These are phyloP conservation scores for Gibbula magus DNA, from an alignment of 2,888 invertebrate genomes.

Conservation along the genomic window DNA sequence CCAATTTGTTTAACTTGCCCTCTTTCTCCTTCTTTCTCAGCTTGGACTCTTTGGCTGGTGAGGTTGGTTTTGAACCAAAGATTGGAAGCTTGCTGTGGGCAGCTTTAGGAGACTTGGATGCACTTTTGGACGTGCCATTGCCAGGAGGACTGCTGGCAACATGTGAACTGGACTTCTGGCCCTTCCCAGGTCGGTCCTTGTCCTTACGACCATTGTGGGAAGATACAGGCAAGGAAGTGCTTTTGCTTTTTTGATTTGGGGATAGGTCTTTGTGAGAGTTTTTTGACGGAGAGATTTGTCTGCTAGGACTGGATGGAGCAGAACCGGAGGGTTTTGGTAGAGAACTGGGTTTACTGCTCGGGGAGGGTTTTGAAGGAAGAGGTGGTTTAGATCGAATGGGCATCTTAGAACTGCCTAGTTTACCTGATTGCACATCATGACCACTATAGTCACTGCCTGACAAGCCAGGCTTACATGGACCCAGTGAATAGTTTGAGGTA, in stretches of 20 bases:
- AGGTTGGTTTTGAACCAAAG: constrained; percentile 30
- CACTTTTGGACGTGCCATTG: constrained; percentile 24
- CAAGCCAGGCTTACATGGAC: constrained; percentile 19
- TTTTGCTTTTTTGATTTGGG: constrained; percentile 32
- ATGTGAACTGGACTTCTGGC: constrained; percentile 17
- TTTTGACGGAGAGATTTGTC: constrained; percentile 28
- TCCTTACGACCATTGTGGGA: constrained; percentile 24
- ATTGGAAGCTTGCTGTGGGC: constrained; percentile 34
- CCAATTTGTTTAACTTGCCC: constrained; percentile 43
- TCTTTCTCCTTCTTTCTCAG: constrained; percentile 67
- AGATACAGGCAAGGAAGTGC: constrained; percentile 29
- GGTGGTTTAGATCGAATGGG: constrained; percentile 55
- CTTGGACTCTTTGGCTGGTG: constrained; percentile 55
- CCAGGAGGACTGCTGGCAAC: constrained; percentile 26
- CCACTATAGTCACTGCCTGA: constrained; percentile 25
- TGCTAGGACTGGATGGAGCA: constrained; percentile 38
- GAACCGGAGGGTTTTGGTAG: constrained; percentile 32
- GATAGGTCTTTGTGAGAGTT: constrained; percentile 30
- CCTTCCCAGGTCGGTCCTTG: constrained; percentile 20
- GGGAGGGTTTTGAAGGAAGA: constrained; percentile 58
- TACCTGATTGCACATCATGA: constrained; percentile 33
- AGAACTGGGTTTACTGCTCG: constrained; percentile 29
- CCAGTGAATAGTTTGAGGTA: constrained; percentile 36
- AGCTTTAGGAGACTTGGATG: constrained; percentile 24
- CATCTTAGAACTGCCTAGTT: constrained; percentile 8